phyloP scores from a whole-genome alignment of 2,797 vertebrate species.

The Premnoplex brunnescens region DNA sequence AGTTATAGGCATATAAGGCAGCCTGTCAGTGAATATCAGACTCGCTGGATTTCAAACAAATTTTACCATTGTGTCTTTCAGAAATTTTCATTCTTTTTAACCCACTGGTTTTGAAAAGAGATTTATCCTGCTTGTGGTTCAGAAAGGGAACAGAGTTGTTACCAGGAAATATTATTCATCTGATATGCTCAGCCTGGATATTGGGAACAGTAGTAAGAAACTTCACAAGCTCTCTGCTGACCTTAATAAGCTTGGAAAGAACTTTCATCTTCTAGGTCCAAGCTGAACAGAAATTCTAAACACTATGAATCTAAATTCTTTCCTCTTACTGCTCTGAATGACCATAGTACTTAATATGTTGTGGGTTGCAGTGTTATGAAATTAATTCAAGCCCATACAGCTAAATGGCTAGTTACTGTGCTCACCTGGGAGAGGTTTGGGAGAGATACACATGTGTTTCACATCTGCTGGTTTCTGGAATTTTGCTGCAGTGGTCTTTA shows the following conservation, averaged over 20 bases:
- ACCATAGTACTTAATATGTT: not conserved
- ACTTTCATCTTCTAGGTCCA: not conserved
- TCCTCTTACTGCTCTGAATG: not conserved
- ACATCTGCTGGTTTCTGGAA: conserved; percentile 39
- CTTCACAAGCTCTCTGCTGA: not conserved
- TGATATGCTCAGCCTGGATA: not conserved
- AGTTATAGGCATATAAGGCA: not conserved
- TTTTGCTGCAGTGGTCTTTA: conserved; percentile 27
- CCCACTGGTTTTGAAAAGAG: not conserved
- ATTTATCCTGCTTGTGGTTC: not conserved
- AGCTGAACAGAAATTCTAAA: not conserved
- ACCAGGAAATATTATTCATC: not conserved
- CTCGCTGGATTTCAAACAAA: not conserved
- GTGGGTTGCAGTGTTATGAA: not conserved
- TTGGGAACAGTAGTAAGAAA: not conserved
- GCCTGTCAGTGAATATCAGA: not conserved
- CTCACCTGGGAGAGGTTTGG: conserved; percentile 7
- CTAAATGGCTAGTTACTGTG: not conserved
- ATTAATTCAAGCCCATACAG: not conserved
- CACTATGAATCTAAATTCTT: not conserved
- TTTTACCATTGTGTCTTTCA: not conserved
- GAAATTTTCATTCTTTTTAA: not conserved
- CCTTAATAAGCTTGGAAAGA: not conserved
- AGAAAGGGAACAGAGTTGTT: not conserved
- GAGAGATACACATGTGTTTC: not conserved